Evolutionary conservation across 2,113 vertebrate genomes (phyloP), one percentile per base, ranked within the genome.

Genomic region (Danio rerio): DNA sequence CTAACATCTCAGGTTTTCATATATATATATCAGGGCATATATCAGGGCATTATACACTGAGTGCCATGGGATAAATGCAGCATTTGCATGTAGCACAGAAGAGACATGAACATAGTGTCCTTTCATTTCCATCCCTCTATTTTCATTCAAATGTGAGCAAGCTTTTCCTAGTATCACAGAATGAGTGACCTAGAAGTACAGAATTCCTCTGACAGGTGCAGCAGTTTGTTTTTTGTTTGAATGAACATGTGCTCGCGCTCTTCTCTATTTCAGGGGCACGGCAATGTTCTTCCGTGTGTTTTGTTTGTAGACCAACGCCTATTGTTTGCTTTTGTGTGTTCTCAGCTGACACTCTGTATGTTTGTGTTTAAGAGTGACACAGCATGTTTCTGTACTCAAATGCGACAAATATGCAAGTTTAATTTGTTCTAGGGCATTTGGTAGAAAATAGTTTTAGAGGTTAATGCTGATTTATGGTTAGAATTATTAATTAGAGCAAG

Each of bases 201-300:
- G 90, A 92, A 91, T 91, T 90, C 82, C 80, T 69, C 56, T 74
- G 85, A 90, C 92, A 93, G 91, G 92, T 94, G 93, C 84, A 75
- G 86, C 78, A 42, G 62, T 42, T 86, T 80, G 70, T 86, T 88
- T 83, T 65, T 84, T 82, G 85, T 86, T 84, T 79, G 86, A 87
- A 73, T 88, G 83, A 90, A 87, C 86, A 79, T 71, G 88, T 69
- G 80, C 77, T 77, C 50, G 80, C 62, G 53, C 66, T 71, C 63
- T 80, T 74, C 73, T 73, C 72, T 75, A 47, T 87, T 88, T 84
- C 79, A 82, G 75, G 13, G 52, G 61, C 50, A 56, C 62, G 72
- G 43, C 12, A 9, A 52, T 40, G 42, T 56, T 31, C 16, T 66
- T 59, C 53, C 16, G 73, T 61, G 21, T 78, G 16, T 43, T 47